Conservation (phyloP, 2,888 invertebrate genomes). For the Oscheius onirici region DNA sequence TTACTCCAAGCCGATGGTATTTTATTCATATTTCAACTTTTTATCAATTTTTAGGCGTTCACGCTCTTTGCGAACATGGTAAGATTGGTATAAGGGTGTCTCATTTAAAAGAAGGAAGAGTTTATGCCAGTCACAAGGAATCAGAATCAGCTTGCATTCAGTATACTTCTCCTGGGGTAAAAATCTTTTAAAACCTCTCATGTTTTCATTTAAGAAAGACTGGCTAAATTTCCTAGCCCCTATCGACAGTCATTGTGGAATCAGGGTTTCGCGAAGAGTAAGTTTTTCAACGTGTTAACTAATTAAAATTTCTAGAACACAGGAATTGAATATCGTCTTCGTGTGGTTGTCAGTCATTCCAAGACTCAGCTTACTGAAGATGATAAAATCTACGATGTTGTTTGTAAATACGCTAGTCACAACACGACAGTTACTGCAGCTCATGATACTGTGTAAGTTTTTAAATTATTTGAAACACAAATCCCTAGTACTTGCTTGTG, state of each 20-base stretch:
- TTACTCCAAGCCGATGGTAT: not conserved
- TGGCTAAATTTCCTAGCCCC: conserved; percentile 14
- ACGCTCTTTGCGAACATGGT: conserved; percentile 26
- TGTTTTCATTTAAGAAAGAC: conserved; percentile 10
- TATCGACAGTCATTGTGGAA: conserved; percentile 28
- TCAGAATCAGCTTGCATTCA: conserved; percentile 10
- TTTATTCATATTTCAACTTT: not conserved
- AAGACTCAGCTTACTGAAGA: conserved; percentile 37
- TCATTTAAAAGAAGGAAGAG: conserved; percentile 23
- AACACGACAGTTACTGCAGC: conserved; percentile 35
- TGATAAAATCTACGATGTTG: conserved; percentile 51
- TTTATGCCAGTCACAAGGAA: conserved; percentile 27
- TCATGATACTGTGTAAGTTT: conserved; percentile 42
- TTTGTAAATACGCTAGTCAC: conserved; percentile 39
- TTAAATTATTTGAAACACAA: too few species aligned
- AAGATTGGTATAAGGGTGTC: conserved; percentile 21
- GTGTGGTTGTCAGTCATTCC: conserved; percentile 42
- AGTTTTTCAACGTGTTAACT: not conserved
- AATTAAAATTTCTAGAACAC: conserved; percentile 17
- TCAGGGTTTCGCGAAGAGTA: conserved; percentile 10
- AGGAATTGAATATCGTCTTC: conserved; percentile 39
- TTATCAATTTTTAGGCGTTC: conserved; percentile 15
- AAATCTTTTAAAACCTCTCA: not conserved
- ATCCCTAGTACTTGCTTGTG: too few species aligned
- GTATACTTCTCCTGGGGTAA: conserved; percentile 1